These are phyloP conservation scores for Limnephilus auricula DNA, from an alignment of 2,888 invertebrate genomes.

Conservation along the genomic window DNA sequence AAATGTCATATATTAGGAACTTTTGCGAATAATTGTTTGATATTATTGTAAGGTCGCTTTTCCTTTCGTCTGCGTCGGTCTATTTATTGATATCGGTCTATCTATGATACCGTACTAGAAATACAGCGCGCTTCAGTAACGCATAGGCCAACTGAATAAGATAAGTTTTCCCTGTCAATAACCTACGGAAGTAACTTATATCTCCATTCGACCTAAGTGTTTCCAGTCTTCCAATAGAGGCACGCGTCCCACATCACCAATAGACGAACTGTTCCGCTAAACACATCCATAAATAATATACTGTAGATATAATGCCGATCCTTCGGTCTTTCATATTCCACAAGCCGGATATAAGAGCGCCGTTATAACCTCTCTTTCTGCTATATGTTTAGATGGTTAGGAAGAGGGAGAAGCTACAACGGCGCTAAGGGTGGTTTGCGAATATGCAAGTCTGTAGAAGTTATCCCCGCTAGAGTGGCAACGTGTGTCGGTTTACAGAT, in stretches of 20 bases:
- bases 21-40: too few species aligned
- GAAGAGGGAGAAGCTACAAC: background rate
- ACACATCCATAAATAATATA: background rate
- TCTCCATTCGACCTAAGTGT: background rate
- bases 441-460: slow-evolving; percentile 45
- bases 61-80: too few species aligned
- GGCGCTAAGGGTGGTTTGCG: background rate
- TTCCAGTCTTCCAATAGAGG: background rate
- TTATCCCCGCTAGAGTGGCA: slow-evolving; percentile 51
- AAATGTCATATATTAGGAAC: too few species aligned
- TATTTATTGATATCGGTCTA: too few species aligned
- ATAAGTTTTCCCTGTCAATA: background rate
- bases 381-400: background rate
- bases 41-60: too few species aligned
- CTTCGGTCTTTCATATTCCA: slow-evolving; percentile 49
- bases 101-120: background rate
- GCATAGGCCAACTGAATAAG: background rate
- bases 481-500: slow-evolving; percentile 52
- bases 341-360: background rate
- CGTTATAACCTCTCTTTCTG: background rate
- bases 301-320: slow-evolving; percentile 35
- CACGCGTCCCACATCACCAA: background rate
- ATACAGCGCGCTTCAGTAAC: background rate
- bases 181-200: background rate
- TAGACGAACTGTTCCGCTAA: background rate